Evolutionary conservation across 2,797 vertebrate genomes (phyloP).

Genomic region (Erithacus rubecula): DNA sequence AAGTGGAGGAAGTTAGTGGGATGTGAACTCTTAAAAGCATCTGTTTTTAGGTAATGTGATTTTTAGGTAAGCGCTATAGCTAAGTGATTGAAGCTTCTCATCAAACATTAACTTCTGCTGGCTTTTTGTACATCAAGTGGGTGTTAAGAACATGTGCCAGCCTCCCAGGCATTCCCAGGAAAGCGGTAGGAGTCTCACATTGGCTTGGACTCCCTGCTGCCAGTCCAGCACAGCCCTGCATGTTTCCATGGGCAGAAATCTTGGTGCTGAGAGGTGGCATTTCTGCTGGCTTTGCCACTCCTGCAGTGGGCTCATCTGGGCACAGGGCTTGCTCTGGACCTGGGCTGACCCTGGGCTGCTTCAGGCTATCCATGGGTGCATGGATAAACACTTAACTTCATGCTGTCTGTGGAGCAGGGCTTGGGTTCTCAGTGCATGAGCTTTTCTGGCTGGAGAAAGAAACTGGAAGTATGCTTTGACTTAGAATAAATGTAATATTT

Average conservation of each 20-base stretch:
- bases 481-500: not conserved
- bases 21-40: not conserved
- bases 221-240: not conserved
- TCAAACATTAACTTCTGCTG: slow-evolving; percentile 23
- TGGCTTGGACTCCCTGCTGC: not conserved
- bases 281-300: not conserved
- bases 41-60: not conserved
- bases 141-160: not conserved
- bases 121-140: not conserved
- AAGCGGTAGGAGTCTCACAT: not conserved
- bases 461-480: not conserved
- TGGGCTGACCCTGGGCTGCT: not conserved
- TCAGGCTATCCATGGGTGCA: not conserved
- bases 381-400: not conserved
- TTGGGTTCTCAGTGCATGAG: not conserved
- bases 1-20: not conserved
- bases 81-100: slow-evolving; percentile 16
- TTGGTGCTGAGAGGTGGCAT: not conserved
- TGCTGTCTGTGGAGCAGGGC: not conserved
- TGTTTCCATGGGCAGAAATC: not conserved
- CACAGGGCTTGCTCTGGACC: not conserved
- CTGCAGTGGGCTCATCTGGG: not conserved
- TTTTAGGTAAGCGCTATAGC: not conserved
- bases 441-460: not conserved
- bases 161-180: not conserved